Base-by-base conservation (phyloP, 2,113 vertebrate species). In the Odontophorus gujanensis region DNA sequence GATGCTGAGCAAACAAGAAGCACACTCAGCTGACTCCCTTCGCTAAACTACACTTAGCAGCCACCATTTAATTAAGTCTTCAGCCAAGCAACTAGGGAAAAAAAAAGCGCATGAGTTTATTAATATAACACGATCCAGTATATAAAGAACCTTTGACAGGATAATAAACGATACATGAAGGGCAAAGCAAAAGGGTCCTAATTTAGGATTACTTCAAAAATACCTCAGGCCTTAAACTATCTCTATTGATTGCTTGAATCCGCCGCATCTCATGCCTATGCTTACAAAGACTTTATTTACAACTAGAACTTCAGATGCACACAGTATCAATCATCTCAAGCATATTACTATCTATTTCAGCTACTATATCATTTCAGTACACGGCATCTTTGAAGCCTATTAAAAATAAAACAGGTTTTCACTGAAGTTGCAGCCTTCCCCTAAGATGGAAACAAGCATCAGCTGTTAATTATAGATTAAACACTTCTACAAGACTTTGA, bases 401-500 rank as follows among this genome's bases (percentile, higher is more conserved):
- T 3, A 63, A 82, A 95, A 94, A 51, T 5, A 65, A 88, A 43
- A 1, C 1, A 81, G 61, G 11, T 22, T 76, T 81, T 22, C 74
- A 22, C 55, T 73, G 48, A 34, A 51, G 63, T 40, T 32, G 15
- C 48, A 62, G n/a, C 62, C 67, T 38, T 84, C 87, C 8, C 32
- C 80, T 18, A 4, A 58, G 57, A 55, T 0, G 9, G 38, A 3
- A 57, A 30, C 16, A 10, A 62, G 81, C 30, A 26, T n/a, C 26
- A 7, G 26, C 6, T 32, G 40, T 95, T 93, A 95, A 96, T 95
- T 95, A 95, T 89, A 85, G 62, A 95, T 95, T 50, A 92, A 94
- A 94, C 66, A 13, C 14, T 38, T 6, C 78, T 53, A 22, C 55
- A 32, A 73, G 81, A 7, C 91, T 92, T 91, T 89, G 90, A 96